Evolutionary conservation across 2,113 vertebrate species (phyloP), one percentile per base, ranked within the genome.

Genomic region (Tachuris rubrigastra): DNA sequence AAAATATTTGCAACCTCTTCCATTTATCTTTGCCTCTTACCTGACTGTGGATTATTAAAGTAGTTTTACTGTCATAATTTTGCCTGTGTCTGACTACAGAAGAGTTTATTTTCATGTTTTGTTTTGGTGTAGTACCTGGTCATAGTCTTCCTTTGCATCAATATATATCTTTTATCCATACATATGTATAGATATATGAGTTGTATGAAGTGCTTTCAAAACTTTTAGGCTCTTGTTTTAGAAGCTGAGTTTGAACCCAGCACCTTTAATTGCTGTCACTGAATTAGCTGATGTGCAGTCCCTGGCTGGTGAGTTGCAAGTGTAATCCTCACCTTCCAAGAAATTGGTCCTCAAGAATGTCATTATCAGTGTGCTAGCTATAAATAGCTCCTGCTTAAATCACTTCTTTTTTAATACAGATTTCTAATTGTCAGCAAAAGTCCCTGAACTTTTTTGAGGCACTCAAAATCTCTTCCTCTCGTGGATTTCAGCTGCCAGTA

Each of bases 181-280:
- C 6, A 2, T 16, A 5, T 1, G 6, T 24, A 19, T 24, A 3
- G n/a, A 6, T 47, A 3, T 25, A 19, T 33, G 8, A 2, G 2
- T 62, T 19, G 5, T 49, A 10, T 74, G 50, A 75, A 50, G 25
- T 1, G 3, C 80, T 90, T 90, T 50, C n/a, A 42, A 22, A 84
- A 59, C 39, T 35, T 30, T 18, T 10, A 15, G 30, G 8, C 31
- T 68, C 10, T 22, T 75, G 14, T 19, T 10, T 59, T 79, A 47
- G 44, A 71, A 52, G 16, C 30, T 21, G 41, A n/a, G 8, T 83
- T 83, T 66, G 46, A 71, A 46, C 8, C 8, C 28, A 27, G 6
- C 0, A 1, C 53, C 35, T 74, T 59, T 35, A 7, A 41, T 28
- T 67, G 75, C 21, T 84, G 1, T 50, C 44, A 14, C 13, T 46